Conservation (phyloP, 1,140 invertebrate species). For the Saccostrea glomerata region DNA sequence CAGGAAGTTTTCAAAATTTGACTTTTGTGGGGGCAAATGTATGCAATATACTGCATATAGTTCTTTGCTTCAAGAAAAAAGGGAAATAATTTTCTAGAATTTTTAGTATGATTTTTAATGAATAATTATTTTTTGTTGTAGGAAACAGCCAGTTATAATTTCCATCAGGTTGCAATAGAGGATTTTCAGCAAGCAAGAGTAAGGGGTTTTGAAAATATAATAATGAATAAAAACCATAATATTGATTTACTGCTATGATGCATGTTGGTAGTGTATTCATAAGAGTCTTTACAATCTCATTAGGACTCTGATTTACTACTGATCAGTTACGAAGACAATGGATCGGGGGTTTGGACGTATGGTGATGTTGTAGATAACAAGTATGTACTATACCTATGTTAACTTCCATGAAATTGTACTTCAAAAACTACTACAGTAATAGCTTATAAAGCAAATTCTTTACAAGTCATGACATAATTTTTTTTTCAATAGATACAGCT, state of each 20-base stretch:
- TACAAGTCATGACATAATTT: not conserved
- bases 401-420: not conserved
- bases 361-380: constrained; percentile 60
- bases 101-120: too few relatives aligned
- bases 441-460: not conserved
- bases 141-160: constrained; percentile 86
- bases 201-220: not conserved
- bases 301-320: constrained; percentile 88
- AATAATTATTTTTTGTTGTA: too few relatives aligned
- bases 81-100: too few relatives aligned
- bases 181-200: constrained; percentile 12
- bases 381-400: constrained; percentile 54
- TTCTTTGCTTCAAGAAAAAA: too few relatives aligned
- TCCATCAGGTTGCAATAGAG: not conserved
- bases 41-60: too few relatives aligned
- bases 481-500: constrained; percentile 71
- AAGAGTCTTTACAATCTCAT: constrained; percentile 29
- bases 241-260: too few relatives aligned
- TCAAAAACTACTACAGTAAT: not conserved
- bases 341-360: constrained; percentile 92
- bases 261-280: not conserved
- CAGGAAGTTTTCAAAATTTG: too few relatives aligned
- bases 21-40: too few relatives aligned
- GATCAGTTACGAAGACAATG: constrained; percentile 86
- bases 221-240: too few relatives aligned